Conservation (phyloP, 53 echinoderm and acorn worm genomes). For the Henricia sp. region DNA sequence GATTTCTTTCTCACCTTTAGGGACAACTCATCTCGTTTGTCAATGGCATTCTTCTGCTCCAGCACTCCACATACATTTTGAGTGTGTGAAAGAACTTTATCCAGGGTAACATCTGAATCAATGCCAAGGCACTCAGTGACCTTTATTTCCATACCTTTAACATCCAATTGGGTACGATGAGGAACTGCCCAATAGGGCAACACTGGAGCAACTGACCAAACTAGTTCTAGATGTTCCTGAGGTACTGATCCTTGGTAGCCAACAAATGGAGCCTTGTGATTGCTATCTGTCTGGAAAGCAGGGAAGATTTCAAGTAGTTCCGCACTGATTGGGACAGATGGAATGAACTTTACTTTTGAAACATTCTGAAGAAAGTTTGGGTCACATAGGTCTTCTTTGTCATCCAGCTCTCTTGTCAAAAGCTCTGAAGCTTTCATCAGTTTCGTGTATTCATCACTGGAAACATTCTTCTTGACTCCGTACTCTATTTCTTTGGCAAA, state of each 20-base stretch:
- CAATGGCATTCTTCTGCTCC: constrained; percentile 18
- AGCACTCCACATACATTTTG: constrained; percentile 23
- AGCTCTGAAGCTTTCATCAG: constrained; percentile 6
- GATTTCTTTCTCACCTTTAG: constrained; percentile 4
- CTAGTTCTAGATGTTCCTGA: not conserved
- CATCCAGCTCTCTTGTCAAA: not conserved
- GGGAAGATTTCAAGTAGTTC: constrained; percentile 30
- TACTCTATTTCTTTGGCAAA: constrained; percentile 50
- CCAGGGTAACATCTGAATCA: not conserved
- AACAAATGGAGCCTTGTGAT: constrained; percentile 10
- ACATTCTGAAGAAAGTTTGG: not conserved
- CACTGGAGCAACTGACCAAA: constrained; percentile 52
- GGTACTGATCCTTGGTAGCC: constrained; percentile 41
- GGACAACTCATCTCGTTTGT: constrained; percentile 14
- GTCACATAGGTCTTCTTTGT: constrained; percentile 2
- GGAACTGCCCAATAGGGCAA: constrained; percentile 49
- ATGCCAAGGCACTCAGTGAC: constrained; percentile 39
- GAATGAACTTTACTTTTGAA: constrained; percentile 53
- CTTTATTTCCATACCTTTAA: no score
- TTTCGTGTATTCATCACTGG: not conserved
- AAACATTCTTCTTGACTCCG: not conserved
- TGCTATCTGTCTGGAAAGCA: not conserved
- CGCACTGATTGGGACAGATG: not conserved
- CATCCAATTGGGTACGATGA: no score
- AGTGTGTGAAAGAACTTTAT: constrained; percentile 42